A percentile compares a stretch with the other conserved stretches of the same genome.
phyloP scores from a whole-genome alignment of 2,888 invertebrate species.

The Dynastes hyllus region DNA sequence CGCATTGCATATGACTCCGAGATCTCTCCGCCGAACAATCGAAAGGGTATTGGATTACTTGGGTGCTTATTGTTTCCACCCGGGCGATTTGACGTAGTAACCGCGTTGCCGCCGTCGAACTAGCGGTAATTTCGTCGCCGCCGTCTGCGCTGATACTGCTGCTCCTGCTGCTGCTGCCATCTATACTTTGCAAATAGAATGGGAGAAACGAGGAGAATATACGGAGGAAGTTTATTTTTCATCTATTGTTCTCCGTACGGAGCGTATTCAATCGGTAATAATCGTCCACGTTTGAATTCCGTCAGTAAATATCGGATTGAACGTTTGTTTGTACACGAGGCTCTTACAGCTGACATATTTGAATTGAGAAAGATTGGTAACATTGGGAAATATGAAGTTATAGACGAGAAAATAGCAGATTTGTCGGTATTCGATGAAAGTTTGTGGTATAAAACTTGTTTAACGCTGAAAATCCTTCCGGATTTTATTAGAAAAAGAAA shows the following conservation, averaged over 20 bases:
- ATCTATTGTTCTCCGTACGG: slow-evolving; percentile 24
- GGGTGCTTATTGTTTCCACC: slow-evolving; percentile 40
- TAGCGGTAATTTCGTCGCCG: neutral
- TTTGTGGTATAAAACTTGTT: no score
- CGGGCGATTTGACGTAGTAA: slow-evolving; percentile 18
- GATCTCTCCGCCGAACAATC: slow-evolving; percentile 23
- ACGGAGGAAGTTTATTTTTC: slow-evolving; percentile 25
- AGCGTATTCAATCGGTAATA: slow-evolving; percentile 26
- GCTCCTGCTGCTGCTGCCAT: neutral
- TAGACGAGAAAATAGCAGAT: neutral
- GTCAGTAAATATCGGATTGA: slow-evolving; percentile 27
- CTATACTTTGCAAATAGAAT: slow-evolving; percentile 6
- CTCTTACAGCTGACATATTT: slow-evolving; percentile 1
- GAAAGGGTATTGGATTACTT: slow-evolving; percentile 40
- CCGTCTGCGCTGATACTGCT: neutral
- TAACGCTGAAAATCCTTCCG: no score
- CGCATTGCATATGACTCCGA: slow-evolving; percentile 26
- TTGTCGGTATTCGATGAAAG: neutral
- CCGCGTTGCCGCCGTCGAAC: slow-evolving; percentile 23
- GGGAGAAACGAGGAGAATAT: neutral
- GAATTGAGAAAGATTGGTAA: neutral
- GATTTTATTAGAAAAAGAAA: no score
- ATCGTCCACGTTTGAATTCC: slow-evolving; percentile 26
- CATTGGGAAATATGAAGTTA: neutral
- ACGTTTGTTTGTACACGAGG: neutral